These are phyloP conservation scores for Psilopsiagon aymara DNA, from an alignment of 2,113 vertebrate genomes.

Conservation along the genomic window DNA sequence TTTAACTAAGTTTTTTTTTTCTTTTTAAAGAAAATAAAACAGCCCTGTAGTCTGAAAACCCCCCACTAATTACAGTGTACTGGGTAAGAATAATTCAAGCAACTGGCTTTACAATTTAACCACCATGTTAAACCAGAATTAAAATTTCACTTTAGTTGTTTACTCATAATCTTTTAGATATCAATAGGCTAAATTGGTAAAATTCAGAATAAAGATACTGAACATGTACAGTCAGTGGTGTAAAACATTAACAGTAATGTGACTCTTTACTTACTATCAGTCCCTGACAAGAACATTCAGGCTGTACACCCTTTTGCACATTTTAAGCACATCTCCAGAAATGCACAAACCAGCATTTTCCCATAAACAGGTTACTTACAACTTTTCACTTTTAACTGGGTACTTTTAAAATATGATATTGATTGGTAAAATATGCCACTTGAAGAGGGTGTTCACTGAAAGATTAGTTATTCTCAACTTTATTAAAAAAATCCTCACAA, in stretches of 20 bases:
- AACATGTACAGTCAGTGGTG: neutral
- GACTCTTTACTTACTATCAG: neutral
- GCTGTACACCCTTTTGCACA: neutral
- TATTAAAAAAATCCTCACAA: neutral
- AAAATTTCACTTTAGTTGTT: neutral
- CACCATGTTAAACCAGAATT: neutral
- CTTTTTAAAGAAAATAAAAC: neutral
- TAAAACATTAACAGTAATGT: neutral
- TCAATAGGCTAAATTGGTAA: neutral
- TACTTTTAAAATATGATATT: neutral
- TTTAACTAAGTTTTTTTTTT: neutral
- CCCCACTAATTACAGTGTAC: neutral
- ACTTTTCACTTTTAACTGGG: neutral
- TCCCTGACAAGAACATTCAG: neutral
- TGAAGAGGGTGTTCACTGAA: neutral
- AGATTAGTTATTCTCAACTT: neutral
- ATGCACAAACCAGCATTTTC: neutral
- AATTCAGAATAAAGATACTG: neutral
- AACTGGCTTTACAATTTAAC: neutral
- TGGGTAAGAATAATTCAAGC: neutral
- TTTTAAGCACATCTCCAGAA: neutral
- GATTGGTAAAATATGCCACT: neutral
- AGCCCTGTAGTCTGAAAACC: neutral
- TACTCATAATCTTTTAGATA: neutral
- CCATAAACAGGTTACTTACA: neutral